Evolutionary conservation across 2,888 invertebrate genomes (phyloP), one percentile per base, ranked within the genome.

Genomic region (Cosmopolites sordidus): DNA sequence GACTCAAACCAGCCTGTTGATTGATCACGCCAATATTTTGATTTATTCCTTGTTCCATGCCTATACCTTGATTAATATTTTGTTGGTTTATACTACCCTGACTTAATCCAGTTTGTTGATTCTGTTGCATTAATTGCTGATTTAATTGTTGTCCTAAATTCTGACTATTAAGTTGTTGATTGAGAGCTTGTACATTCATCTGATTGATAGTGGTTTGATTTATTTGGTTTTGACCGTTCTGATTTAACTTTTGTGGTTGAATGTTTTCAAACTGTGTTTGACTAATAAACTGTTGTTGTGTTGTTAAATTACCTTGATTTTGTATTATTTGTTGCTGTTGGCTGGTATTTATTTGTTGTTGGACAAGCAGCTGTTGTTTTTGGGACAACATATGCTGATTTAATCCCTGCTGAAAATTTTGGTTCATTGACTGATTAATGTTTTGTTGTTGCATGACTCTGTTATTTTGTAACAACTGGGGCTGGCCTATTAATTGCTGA

Each of bases 311-410:
- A 0, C 77, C 76, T 53, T 79, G 78, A 17, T 77, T 77, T 65
- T 78, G 78, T 61, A 78, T 76, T 15, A 78, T 74, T n/a, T 75
- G 75, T 30, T 75, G 75, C 16, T 76, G 77, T 46, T 64, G 64
- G n/a, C 58, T 58, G 9, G 60, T 52, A 43, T 59, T 58, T 12
- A 60, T 54, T 37, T 61, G 58, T 43, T 60, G 66, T 43, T 63
- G 63, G 29, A 49, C 38, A 37, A 58, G 44, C 22, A 58, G 78
- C 60, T 78, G 78, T 43, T 67, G 67, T 11, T 62, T 60, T 39
- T 62, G 60, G n/a, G 52, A 49, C 16, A 58, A 45, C 1, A 60
- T 12, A 52, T 61, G 62, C 41, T 62, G 62, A 43, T 58, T 60
- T 1, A 63, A 44, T 41, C 45, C 56, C 22, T 41, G 41, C 40